A percentile compares a stretch with the other conserved stretches of the same genome.
phyloP scores from a whole-genome alignment of 2,113 vertebrate genomes.

The Dermatemys mawii region DNA sequence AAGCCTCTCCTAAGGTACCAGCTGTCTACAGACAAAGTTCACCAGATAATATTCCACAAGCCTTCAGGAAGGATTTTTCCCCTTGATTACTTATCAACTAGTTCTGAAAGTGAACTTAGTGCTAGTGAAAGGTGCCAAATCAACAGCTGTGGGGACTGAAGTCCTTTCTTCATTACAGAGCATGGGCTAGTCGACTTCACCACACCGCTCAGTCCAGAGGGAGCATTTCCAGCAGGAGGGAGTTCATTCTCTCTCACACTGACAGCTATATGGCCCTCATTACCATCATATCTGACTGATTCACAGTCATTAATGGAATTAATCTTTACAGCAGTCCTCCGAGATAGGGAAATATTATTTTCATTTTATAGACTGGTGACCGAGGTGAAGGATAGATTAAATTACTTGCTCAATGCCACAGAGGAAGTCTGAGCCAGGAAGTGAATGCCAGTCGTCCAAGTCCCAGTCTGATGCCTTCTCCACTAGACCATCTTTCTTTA shows the following conservation, averaged over 20 bases:
- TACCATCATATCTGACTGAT: conserved; percentile 26
- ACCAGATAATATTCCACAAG: not conserved
- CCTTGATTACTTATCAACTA: conserved; percentile 4
- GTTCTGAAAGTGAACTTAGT: conserved; percentile 34
- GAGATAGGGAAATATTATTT: not conserved
- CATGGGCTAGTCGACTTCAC: not conserved
- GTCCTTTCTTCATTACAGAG: not conserved
- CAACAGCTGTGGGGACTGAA: conserved; percentile 36
- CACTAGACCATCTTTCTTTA: not conserved
- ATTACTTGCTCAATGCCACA: not conserved
- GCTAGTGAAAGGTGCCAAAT: conserved; percentile 22
- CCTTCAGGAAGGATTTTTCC: not conserved
- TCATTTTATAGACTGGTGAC: not conserved
- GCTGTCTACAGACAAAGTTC: not conserved
- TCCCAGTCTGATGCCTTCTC: not conserved
- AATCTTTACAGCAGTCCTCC: not conserved
- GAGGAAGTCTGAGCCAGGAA: not conserved
- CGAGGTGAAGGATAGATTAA: not conserved
- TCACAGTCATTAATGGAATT: not conserved
- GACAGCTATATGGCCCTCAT: conserved; percentile 8
- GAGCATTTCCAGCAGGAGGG: conserved; percentile 18
- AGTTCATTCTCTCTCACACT: not conserved
- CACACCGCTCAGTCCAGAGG: conserved; percentile 41
- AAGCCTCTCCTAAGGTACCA: not conserved
- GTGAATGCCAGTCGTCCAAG: not conserved